These are phyloP conservation scores for Wiebesia pumilae DNA, from an alignment of 1,140 invertebrate genomes.

Conservation along the genomic window DNA sequence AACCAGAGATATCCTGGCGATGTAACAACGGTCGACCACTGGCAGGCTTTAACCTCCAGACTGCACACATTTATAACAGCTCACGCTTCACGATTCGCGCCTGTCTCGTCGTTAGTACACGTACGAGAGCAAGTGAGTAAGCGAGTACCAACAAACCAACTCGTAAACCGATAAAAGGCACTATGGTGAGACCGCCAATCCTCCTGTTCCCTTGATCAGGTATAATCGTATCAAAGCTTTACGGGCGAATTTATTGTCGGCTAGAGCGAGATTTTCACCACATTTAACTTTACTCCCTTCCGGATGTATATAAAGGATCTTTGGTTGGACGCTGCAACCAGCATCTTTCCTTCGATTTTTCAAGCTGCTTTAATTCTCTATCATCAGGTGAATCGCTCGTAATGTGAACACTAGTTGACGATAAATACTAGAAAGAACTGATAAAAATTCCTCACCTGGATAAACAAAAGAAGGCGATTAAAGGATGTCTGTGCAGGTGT, in stretches of 20 bases:
- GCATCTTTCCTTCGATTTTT: background rate
- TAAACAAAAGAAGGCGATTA: background rate
- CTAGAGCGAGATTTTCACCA: slow-evolving; percentile 59
- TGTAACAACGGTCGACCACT: background rate
- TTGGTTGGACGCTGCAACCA: background rate
- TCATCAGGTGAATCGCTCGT: background rate
- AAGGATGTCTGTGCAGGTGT: background rate
- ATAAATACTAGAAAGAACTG: background rate
- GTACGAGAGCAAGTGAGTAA: background rate
- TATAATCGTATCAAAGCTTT: slow-evolving; percentile 60
- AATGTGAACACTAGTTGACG: background rate
- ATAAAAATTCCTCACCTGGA: background rate
- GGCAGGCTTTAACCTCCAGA: background rate
- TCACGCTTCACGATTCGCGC: slow-evolving; percentile 45
- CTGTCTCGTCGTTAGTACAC: slow-evolving; percentile 34
- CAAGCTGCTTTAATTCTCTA: background rate
- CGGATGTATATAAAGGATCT: background rate
- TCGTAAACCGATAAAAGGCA: slow-evolving; percentile 57
- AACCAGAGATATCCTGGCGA: background rate
- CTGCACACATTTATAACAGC: background rate
- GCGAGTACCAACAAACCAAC: slow-evolving; percentile 40
- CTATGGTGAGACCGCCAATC: slow-evolving; percentile 20
- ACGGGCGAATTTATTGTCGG: slow-evolving; percentile 59
- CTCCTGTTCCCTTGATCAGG: slow-evolving; percentile 40
- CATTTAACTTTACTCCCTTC: slow-evolving; percentile 60